Base-by-base conservation (phyloP, 2,113 vertebrate genomes). In the Pedetes capensis region DNA sequence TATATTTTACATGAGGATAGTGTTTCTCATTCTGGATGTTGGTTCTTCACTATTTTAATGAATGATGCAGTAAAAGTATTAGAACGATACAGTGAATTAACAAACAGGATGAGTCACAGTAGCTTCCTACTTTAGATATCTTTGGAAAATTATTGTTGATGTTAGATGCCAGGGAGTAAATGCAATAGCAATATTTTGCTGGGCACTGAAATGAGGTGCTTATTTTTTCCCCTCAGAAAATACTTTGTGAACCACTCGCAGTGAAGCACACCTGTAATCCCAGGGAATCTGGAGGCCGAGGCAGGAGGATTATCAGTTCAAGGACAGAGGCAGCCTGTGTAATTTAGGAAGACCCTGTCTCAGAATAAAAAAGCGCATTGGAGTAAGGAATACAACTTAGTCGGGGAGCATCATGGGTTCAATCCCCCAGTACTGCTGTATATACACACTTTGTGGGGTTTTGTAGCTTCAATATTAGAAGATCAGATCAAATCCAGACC, bases 21-120 rank as follows among this genome's bases (percentile, higher is more conserved):
- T 81, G 10, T 80, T 94, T 96, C 78, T 96, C 39, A 8, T 82
- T 96, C 53, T 81, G 66, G 16, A 32, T 83, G 14, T 51, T 93
- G 69, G 16, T 12, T 88, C n/a, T 88, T 95, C 64, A 83, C 34
- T 91, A 88, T 72, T 49, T 82, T 51, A 61, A 3, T 89, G 44
- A 86, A 18, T 85, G 68, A 47, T 85, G 16, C 80, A 93, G 92
- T 44, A 91, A 84, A 94, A 51, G 3, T 63, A 27, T 85, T 87
- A 87, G 23, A 71, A 71, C 7, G 49, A 42, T 29, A 68, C 53
- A 72, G 34, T 72, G 37, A 90, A 51, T 78, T 63, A 59, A 42
- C 18, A 84, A 55, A 76, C 39, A 71, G 32, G 53, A 61, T 76
- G 11, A 23, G 42, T 92, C 82, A 0, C 34, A 39, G 16, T 47